A percentile compares a stretch with the other conserved stretches of the same genome.
phyloP scores from a whole-genome alignment of 2,888 invertebrate species.

The Ashinkailepas kermadecensis region DNA sequence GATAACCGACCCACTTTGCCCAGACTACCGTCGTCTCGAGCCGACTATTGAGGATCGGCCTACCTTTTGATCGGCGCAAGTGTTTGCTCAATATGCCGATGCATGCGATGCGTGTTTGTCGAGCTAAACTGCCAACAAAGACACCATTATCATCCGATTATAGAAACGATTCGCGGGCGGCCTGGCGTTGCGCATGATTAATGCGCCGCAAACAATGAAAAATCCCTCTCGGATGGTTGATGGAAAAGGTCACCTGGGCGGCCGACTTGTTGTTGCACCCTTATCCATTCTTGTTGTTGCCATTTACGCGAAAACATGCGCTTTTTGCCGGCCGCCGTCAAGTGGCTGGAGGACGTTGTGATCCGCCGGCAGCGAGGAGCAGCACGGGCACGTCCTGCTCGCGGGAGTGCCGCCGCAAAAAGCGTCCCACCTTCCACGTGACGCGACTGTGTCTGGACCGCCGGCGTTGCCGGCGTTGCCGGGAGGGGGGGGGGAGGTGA shows the following conservation, averaged over 20 bases:
- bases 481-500: neutral
- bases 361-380: neutral
- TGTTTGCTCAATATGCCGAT: neutral
- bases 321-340: neutral
- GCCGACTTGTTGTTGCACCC: neutral
- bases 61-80: too few relatives aligned
- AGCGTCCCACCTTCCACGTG: neutral
- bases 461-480: neutral
- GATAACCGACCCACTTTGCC: too few relatives aligned
- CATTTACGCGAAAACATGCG: conserved; percentile 21
- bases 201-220: conserved; percentile 10
- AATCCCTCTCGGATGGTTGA: neutral
- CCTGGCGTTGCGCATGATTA: neutral
- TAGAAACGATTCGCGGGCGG: neutral
- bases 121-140: neutral
- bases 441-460: neutral
- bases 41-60: too few relatives aligned
- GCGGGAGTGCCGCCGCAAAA: neutral
- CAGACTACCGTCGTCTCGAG: too few relatives aligned
- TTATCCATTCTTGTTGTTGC: conserved; percentile 10
- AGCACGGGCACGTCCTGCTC: neutral
- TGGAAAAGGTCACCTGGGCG: neutral
- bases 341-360: conserved; percentile 1
- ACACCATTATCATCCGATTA: neutral
- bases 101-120: neutral